A percentile compares a stretch with the other conserved stretches of the same genome.
Conservation (phyloP, 2,113 vertebrate genomes). For the Candoia aspera region DNA sequence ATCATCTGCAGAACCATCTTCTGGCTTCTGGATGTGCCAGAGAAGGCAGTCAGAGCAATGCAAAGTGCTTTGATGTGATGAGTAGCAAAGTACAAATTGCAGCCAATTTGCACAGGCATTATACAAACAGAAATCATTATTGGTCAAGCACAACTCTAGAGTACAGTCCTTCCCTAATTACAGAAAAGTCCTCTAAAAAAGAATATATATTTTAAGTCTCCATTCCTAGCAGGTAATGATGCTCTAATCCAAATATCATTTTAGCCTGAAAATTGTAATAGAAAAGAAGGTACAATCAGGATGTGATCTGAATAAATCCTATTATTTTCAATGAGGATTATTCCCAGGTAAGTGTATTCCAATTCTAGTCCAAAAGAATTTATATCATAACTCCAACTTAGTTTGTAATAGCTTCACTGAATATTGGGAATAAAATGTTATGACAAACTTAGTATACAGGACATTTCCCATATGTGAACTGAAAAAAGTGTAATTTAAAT, state of each 20-base stretch:
- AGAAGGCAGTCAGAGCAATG: neutral
- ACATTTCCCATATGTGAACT: neutral
- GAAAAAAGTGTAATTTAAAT: neutral
- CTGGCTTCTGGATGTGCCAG: neutral
- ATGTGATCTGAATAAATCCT: constrained; percentile 23
- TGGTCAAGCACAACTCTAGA: neutral
- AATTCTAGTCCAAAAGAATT: neutral
- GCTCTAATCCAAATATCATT: constrained; percentile 35
- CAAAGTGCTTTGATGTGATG: neutral
- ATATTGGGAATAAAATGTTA: constrained; percentile 9
- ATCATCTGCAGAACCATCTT: neutral
- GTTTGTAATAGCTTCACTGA: constrained; percentile 33
- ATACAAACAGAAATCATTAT: neutral
- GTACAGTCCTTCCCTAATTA: constrained; percentile 56
- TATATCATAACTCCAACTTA: neutral
- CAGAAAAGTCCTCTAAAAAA: constrained; percentile 57
- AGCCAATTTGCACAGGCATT: neutral
- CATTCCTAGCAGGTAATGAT: constrained; percentile 42
- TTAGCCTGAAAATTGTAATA: constrained; percentile 43
- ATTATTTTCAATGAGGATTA: neutral
- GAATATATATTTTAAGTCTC: constrained; percentile 50
- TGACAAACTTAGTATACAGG: neutral
- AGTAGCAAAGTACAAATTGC: neutral
- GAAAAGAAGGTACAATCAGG: constrained; percentile 35
- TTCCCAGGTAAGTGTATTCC: neutral